Conservation (phyloP, 2,797 vertebrate genomes). For the Alfaro cultratus region DNA sequence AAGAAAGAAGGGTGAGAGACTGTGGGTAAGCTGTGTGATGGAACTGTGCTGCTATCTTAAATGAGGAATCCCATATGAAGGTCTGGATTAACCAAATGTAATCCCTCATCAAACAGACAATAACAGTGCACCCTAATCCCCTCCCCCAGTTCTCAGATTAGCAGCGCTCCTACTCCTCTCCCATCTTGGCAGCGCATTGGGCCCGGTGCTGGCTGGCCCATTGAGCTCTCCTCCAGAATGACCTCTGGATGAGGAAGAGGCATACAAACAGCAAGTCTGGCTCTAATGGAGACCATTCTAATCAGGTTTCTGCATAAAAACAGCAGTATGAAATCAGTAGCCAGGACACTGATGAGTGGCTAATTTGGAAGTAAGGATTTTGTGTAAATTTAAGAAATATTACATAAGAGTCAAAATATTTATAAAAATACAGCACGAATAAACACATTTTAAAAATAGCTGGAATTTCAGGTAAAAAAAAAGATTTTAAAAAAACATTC, state of each 20-base stretch:
- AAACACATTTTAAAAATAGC: background rate
- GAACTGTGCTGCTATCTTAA: conserved; percentile 82
- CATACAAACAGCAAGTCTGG: conserved; percentile 55
- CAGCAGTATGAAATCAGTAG: conserved; percentile 22
- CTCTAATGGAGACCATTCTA: conserved; percentile 58
- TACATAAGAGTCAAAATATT: background rate
- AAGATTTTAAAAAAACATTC: conserved; percentile 40
- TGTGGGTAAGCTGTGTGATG: conserved; percentile 74
- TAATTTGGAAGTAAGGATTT: background rate
- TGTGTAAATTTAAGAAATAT: background rate
- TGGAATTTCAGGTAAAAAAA: conserved; percentile 7
- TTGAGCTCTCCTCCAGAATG: conserved; percentile 77
- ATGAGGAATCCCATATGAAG: conserved; percentile 86
- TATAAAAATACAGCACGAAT: background rate
- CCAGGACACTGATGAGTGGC: background rate
- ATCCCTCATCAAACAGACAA: conserved; percentile 88
- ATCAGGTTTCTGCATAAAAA: conserved; percentile 53
- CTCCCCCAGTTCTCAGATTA: conserved; percentile 79
- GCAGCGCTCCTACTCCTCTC: conserved; percentile 71
- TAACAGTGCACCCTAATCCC: conserved; percentile 84
- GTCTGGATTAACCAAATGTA: conserved; percentile 85
- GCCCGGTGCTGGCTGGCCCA: conserved; percentile 64
- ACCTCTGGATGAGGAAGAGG: conserved; percentile 76
- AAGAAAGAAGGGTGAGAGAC: conserved; percentile 49
- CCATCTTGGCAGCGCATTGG: conserved; percentile 67